These are phyloP conservation scores for Sebastes dallii DNA, from an alignment of 2,797 vertebrate genomes.

Conservation along the genomic window DNA sequence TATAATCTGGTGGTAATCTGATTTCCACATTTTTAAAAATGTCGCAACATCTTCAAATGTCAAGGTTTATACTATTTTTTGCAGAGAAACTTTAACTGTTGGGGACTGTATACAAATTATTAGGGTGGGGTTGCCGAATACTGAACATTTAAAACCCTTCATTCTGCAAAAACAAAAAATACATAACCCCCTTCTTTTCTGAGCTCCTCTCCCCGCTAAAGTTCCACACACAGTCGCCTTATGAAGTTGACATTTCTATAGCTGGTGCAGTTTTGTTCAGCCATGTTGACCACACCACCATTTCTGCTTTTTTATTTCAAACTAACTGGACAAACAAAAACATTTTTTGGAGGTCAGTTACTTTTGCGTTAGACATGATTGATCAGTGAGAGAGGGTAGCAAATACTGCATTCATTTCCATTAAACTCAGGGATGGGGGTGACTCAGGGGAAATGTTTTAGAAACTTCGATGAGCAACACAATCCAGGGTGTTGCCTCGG, in stretches of 20 bases:
- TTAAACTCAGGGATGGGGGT: neutral
- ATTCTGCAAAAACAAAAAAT: neutral
- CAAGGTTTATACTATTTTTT: neutral
- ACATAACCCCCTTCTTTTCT: neutral
- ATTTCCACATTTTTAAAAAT: no score
- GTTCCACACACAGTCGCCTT: neutral
- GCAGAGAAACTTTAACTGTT: neutral
- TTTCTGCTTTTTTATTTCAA: neutral
- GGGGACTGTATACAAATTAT: neutral
- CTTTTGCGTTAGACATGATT: neutral
- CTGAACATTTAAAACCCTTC: neutral
- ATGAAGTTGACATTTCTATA: neutral
- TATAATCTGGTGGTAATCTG: no score
- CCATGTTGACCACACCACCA: neutral
- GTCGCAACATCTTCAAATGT: neutral
- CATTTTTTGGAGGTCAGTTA: neutral
- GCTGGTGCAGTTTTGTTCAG: neutral
- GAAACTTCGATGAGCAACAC: constrained; percentile 7
- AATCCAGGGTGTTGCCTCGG: constrained; percentile 27
- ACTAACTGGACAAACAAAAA: neutral
- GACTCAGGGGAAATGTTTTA: constrained; percentile 36
- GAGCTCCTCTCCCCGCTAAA: no score
- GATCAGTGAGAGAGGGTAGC: neutral
- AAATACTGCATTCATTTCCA: neutral
- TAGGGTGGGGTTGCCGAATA: neutral